Percentiles rank a stretch among this genome's conserved stretches.
Evolutionary conservation across 2,888 invertebrate species (phyloP).

Genomic region (Parnassius mnemosyne): DNA sequence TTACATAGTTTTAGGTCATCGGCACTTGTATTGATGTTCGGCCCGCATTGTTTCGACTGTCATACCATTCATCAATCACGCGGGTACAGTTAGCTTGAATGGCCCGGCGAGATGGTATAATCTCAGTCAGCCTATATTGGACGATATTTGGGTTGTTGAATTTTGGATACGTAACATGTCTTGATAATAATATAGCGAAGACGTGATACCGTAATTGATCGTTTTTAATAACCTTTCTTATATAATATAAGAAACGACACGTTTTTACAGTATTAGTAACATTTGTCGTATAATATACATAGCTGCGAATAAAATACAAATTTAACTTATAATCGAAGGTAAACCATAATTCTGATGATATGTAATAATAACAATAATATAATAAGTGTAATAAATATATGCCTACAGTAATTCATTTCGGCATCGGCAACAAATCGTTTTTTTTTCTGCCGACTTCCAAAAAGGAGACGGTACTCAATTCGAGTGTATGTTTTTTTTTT

Average conservation of each 20-base stretch:
- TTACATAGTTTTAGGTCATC: conserved; percentile 50
- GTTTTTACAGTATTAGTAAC: no score
- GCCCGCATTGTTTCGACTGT: conserved; percentile 62
- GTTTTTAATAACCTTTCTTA: not conserved
- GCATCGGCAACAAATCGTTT: no score
- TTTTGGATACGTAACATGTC: conserved; percentile 19
- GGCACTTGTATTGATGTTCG: conserved; percentile 53
- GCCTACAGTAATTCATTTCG: no score
- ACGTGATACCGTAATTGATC: conserved; percentile 4
- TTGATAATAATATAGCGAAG: conserved; percentile 14
- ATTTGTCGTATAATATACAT: no score
- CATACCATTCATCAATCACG: conserved; percentile 65
- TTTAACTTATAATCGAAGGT: no score
- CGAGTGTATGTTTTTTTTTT: no score
- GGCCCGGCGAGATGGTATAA: conserved; percentile 28
- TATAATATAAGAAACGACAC: not conserved
- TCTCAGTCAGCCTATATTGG: conserved; percentile 32
- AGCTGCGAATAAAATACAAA: no score
- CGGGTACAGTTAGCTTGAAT: conserved; percentile 49
- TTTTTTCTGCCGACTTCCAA: no score
- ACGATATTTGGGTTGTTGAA: conserved; percentile 34
- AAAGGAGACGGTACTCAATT: no score
- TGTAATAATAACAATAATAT: no score
- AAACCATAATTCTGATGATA: no score
- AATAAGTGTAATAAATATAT: no score